Percentiles rank a stretch among this genome's conserved stretches.
Evolutionary conservation across 1,140 invertebrate genomes (phyloP).

Genomic region (Diachasmimorpha longicaudata): DNA sequence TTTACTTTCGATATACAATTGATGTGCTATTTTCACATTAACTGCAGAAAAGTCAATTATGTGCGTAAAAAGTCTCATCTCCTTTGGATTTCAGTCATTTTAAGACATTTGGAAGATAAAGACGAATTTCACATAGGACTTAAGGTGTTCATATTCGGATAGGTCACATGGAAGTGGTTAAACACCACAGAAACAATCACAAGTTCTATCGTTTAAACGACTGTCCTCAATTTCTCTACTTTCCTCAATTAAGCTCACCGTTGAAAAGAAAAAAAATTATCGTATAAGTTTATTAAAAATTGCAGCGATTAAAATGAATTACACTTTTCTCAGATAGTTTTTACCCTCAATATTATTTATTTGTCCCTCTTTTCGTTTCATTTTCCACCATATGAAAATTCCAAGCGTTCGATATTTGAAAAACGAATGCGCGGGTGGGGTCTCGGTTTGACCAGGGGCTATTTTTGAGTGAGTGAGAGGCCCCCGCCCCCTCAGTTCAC

Average conservation of each 20-base stretch:
- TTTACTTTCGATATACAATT: no score
- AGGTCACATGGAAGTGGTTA: constrained; percentile 10
- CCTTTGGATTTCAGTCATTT: background rate
- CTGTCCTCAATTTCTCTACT: constrained; percentile 9
- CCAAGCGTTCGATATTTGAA: constrained; percentile 49
- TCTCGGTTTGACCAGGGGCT: constrained; percentile 52
- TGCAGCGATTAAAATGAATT: background rate
- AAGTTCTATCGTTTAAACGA: background rate
- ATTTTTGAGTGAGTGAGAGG: constrained; percentile 52
- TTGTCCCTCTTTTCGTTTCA: background rate
- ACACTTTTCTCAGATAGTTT: no score
- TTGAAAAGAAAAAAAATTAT: background rate
- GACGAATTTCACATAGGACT: background rate
- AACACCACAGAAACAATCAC: background rate
- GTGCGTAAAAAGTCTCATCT: no score
- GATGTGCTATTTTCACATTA: no score
- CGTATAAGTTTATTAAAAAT: background rate
- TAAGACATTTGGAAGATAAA: background rate
- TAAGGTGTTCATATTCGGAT: constrained; percentile 2
- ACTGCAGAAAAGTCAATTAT: no score
- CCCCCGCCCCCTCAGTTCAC: background rate
- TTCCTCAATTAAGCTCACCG: background rate
- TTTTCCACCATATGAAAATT: background rate
- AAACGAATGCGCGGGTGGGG: constrained; percentile 42
- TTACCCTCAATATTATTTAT: background rate